Base-by-base conservation (phyloP, 2,888 invertebrate species). In the Acanthopleura granulata region DNA sequence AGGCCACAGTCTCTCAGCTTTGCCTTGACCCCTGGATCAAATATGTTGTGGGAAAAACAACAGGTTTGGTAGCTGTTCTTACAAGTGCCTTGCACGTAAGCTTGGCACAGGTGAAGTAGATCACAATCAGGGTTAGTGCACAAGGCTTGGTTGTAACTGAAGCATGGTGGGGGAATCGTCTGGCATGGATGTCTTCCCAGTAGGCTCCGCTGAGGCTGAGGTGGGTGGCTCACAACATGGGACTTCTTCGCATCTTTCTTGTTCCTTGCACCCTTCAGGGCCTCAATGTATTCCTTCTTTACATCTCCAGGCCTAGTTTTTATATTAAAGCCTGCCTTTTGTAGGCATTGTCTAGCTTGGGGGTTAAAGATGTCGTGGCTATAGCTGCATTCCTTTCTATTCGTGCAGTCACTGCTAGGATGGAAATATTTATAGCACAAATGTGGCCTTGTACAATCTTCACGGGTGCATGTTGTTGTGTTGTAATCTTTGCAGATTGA, bases 401-500 rank as follows among this genome's bases (percentile, higher is more conserved):
- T 15, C 16, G 6, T 66, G 14, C 66, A 66, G 16, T 16, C 1
- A 22, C 15, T 27, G 29, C 25, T 27, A 14, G 66, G 66, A 25
- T 66, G 22, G 29, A 66, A 66, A 66, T 27, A 66, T 15, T 66
- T 66, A 25, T 22, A 66, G 66, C 66, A 66, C 22, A 66, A 18
- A 27, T 66, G 66, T 27, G 66, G 66, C 18, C 25, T 18, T 6
- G 29, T 66, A 27, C 66, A 66, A 25, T 66, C 25, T 6, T 27
- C 14, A 6, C 27, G 27, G 27, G 27, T 66, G 25, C 66, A 66
- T 1, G 22, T 15, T 22, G 3, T 25, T 27, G 18, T 66, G 66
- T 66, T 66, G 29, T 66, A 66, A 27, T 66, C 66, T 25, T 27
- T 66, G 29, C 66, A 66, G 16, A 66, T 66, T n/a, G 57, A 18